A percentile compares a stretch with the other conserved stretches of the same genome.
phyloP scores from a whole-genome alignment of 1,140 invertebrate genomes.

The Hylaeus volcanicus region DNA sequence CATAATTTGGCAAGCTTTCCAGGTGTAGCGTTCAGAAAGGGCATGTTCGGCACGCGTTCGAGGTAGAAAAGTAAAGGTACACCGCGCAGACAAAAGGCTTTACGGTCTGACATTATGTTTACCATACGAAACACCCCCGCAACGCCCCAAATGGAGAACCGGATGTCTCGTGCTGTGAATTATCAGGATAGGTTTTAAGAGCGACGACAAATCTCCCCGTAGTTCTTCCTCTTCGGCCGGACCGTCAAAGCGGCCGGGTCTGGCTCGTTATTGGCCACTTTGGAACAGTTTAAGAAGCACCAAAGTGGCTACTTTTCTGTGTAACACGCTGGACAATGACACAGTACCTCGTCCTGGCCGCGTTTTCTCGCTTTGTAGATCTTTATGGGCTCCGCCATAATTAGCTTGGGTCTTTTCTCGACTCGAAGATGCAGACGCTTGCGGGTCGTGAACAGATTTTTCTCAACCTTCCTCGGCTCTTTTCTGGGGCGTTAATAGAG shows the following conservation, averaged over 20 bases:
- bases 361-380: conserved; percentile 51
- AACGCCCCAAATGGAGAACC: conserved; percentile 51
- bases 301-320: conserved; percentile 16
- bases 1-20: conserved; percentile 28
- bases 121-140: conserved; percentile 76
- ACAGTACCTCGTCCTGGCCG: neutral
- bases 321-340: conserved; percentile 38
- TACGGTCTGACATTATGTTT: conserved; percentile 71
- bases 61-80: conserved; percentile 30
- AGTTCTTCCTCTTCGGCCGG: conserved; percentile 57
- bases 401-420: conserved; percentile 41
- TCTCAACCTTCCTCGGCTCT: conserved; percentile 12
- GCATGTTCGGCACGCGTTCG: conserved; percentile 43
- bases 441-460: neutral
- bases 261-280: conserved; percentile 64
- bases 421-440: neutral
- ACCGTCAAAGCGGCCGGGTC: conserved; percentile 48
- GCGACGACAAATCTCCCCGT: conserved; percentile 66
- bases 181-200: conserved; percentile 66
- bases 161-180: conserved; percentile 76
- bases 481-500: conserved; percentile 38
- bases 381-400: conserved; percentile 31
- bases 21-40: conserved; percentile 43
- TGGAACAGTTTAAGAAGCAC: conserved; percentile 64
- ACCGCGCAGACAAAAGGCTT: conserved; percentile 57